Base-by-base conservation (phyloP, 2,797 vertebrate species). In the Aulostomus chinensis region DNA sequence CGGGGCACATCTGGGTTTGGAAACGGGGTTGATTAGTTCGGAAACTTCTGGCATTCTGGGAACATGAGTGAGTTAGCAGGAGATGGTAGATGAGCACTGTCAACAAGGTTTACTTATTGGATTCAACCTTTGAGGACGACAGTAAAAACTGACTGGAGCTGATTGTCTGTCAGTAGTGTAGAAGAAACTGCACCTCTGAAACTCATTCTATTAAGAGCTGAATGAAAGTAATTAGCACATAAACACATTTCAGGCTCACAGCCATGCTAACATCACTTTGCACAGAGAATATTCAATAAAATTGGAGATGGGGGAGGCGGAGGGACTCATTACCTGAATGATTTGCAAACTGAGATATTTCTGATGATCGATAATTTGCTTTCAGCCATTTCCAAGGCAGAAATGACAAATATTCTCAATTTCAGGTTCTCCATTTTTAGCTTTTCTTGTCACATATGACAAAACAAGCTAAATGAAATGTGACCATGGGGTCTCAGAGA, bases 1-100 rank as follows among this genome's bases (percentile, higher is more conserved):
- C 46, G 38, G 59, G 68, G 40, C 64, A 56, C 66, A 68, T 74
- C 58, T 78, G 67, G 48, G 52, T 51, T 40, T 55, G 33, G 33
- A 52, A 70, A 52, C 24, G 16, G 48, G 52, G 20, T 45, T 58
- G 45, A 58, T 65, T 61, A 31, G 64, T 57, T 55, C 35, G 52
- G 41, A 45, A 55, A 51, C 41, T 58, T 76, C 51, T 73, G 74
- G 61, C 69, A 5, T 16, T 20, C 29, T 47, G 54, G 51, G 60
- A 68, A 59, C 31, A 54, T 17, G 42, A 51, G 38, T 47, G 31
- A 49, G 21, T 35, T 12, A 26, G 48, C 25, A 48, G 29, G 37
- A 24, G 52, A 53, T n/a, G 39, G 35, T 12, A 38, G 32, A 12
- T 24, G 45, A 35, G 15, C 9, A n/a, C 34, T 13, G 55, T 11